Evolutionary conservation across 2,888 invertebrate genomes (phyloP), one percentile per base, ranked within the genome.

Genomic region (Xestia xanthographa): DNA sequence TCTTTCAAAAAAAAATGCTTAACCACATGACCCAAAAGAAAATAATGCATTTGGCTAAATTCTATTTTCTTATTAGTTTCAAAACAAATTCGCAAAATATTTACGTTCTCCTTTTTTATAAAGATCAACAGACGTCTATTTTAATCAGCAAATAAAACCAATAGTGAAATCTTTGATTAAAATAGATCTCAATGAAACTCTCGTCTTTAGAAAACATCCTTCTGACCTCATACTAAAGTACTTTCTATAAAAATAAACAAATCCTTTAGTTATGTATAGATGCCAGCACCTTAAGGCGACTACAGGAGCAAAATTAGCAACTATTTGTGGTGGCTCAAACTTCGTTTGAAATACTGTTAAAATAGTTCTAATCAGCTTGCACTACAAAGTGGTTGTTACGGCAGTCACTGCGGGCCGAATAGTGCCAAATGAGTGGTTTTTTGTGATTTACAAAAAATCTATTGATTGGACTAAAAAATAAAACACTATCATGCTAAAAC

Each of bases 41-140:
- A 43, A 17, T 5, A 34, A 2, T 34, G 2, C 17, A 62, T 29
- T 50, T 41, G 4, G 22, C 43, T 41, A 29, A 29, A 73, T 26
- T 17, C 22, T 62, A 1, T 62, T n/a, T 73, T 34, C 3, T 34
- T 26, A 26, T 12, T 20, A 34, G 50, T 63, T 62, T 12, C 26
- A 38, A 56, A 75, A 38, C 4, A 38, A 53, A 26, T 53, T 48
- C 17, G 3, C 4, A 2, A 1, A 43, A 22, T 34, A 29, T 29
- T 48, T 72, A 43, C 2, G 4, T 60, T 48, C 14, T 62, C 11
- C 29, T 43, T 50, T 34, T 43, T 43, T 17, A 8, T 8, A 17
- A 56, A 74, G 1, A 74, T 38, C 34, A 45, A 43, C 43, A 63
- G 17, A 53, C 43, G 43, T 73, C n/a, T 58, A 58, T 41, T 75